Evolutionary conservation across 2,888 invertebrate species (phyloP).

Genomic region (Sinodicranocentrus sp.): DNA sequence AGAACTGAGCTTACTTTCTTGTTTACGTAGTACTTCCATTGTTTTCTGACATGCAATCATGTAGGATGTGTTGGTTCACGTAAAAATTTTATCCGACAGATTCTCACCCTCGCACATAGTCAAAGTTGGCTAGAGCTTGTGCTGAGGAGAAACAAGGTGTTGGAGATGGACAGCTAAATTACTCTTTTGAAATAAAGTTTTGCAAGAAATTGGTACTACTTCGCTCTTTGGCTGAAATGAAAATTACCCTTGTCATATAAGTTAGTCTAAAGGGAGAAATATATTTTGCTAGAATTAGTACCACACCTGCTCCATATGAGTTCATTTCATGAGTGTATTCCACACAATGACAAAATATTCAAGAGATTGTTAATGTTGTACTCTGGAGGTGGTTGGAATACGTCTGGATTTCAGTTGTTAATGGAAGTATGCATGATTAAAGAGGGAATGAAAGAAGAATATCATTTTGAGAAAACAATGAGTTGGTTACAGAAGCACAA

Average conservation of each 20-base stretch:
- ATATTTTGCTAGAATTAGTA: neutral
- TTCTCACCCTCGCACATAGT: neutral
- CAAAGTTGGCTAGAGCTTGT: neutral
- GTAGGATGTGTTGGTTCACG: neutral
- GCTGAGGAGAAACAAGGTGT: neutral
- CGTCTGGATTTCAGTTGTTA: neutral
- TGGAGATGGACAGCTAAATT: slow-evolving; percentile 18
- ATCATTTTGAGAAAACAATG: slow-evolving; percentile 29
- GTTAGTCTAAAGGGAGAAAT: slow-evolving; percentile 6
- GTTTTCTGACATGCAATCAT: too few species aligned
- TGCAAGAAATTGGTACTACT: neutral
- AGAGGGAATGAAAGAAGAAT: neutral
- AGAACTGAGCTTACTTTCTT: neutral
- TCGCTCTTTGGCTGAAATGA: neutral
- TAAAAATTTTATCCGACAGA: neutral
- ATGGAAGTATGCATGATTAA: slow-evolving; percentile 14
- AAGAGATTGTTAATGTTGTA: neutral
- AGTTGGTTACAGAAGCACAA: too few species aligned
- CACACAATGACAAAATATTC: too few species aligned
- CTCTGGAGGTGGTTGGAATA: neutral
- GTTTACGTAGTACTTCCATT: too few species aligned
- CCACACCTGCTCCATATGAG: neutral
- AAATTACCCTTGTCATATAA: neutral
- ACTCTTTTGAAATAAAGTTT: slow-evolving; percentile 1
- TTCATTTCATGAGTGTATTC: too few species aligned